Percentiles rank a stretch among this genome's conserved stretches.
Conservation (phyloP, 1,140 invertebrate genomes). For the Ctenoplectra terminalis region DNA sequence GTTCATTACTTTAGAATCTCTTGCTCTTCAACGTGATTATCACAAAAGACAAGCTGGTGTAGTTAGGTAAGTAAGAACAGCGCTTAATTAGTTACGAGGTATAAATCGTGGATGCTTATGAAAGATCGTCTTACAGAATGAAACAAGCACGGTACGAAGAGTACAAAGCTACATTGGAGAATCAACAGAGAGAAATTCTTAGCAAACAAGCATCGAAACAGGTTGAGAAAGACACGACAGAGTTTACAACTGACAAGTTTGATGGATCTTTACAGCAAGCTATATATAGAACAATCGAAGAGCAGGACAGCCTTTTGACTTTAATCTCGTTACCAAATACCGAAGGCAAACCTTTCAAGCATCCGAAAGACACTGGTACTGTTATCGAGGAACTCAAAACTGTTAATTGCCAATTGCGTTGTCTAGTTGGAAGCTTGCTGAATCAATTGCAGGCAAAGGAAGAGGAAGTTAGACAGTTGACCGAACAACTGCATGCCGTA, state of each 20-base stretch:
- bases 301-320: constrained; percentile 85
- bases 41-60: constrained; percentile 84
- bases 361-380: constrained; percentile 84
- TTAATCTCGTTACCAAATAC: constrained; percentile 68
- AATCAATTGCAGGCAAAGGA: constrained; percentile 85
- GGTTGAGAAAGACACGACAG: constrained; percentile 47
- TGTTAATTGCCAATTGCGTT: constrained; percentile 84
- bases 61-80: constrained; percentile 73
- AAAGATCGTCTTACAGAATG: constrained; percentile 72
- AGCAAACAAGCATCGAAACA: constrained; percentile 75
- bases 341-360: constrained; percentile 80
- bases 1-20: constrained; percentile 83
- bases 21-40: constrained; percentile 85
- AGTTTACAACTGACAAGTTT: constrained; percentile 73
- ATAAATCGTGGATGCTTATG: background rate
- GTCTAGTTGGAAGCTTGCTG: constrained; percentile 84
- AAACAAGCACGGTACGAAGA: constrained; percentile 85
- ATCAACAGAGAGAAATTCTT: constrained; percentile 77
- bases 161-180: constrained; percentile 84
- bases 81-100: too few relatives aligned
- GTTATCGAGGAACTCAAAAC: constrained; percentile 86
- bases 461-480: constrained; percentile 84
- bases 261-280: constrained; percentile 82
- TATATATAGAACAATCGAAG: constrained; percentile 85
- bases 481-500: constrained; percentile 73